Base-by-base conservation (phyloP, 2,113 vertebrate species). In the Thunnus thynnus region DNA sequence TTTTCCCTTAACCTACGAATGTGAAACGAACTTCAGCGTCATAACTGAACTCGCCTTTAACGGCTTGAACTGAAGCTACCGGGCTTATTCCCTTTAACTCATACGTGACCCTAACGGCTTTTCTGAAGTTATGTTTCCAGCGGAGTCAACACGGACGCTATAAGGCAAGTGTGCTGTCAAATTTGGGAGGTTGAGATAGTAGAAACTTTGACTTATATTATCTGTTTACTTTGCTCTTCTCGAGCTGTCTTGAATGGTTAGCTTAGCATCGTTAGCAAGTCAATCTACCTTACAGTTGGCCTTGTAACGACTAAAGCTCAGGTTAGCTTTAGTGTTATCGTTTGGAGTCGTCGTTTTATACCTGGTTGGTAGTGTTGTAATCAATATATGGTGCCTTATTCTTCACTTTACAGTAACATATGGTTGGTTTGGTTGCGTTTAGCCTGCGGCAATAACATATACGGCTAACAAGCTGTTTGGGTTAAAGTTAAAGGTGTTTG, bases 201-300 rank as follows among this genome's bases (percentile, higher is more conserved):
- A 27, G 8, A 60, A 70, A 76, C 4, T 8, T 2, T 0, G 2
- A 1, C 0, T 32, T 30, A 22, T 41, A 9, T 41, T 9, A 41
- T 41, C 36, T 41, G 6, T 41, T 41, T 41, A 41, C 9, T 7
- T 41, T 8, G 6, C 7, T 41, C 4, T 13, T 25, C 18, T n/a
- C 5, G 6, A 25, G 60, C 64, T 52, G 36, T 27, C 13, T 30
- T 20, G 18, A 14, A 2, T 6, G 32, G 60, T 83, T 91, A 91
- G 88, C 89, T 82, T 91, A 88, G 88, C 86, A 12, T 50, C 17
- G 71, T 54, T 87, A 83, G 86, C 89, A 41, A 13, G 50, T 1
- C 18, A 57, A 46, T 51, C 79, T 67, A 62, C 14, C 27, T 11
- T 13, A 25, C 30, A 66, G 57, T 67, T 72, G 55, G 83, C 79